Base-by-base conservation (phyloP, 1,140 invertebrate species). In the Tachypleus tridentatus region DNA sequence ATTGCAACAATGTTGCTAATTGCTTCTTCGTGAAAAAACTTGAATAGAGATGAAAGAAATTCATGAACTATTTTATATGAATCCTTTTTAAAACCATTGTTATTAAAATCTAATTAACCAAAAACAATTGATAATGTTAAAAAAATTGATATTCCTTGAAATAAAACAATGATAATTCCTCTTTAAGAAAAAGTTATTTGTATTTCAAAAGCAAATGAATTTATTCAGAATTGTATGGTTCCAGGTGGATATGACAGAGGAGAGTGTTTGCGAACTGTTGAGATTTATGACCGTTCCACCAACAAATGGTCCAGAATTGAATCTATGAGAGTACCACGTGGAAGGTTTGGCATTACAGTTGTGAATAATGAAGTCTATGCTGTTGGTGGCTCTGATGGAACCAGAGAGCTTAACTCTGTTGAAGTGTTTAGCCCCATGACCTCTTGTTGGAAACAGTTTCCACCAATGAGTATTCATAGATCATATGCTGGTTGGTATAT, bases 161-260 rank as follows among this genome's bases (percentile, higher is more conserved):
- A 29, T 29, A 29, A 29, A 29, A 29, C 29, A 29, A 29, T 29
- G 29, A 29, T 29, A 29, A 29, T 29, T 29, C 29, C 29, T 29
- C 29, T 29, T 29, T 29, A 29, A 29, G 29, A 29, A 29, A 29
- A 29, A 29, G 29, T 29, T 29, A 29, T 29, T 0, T 29, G 29
- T 29, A 29, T 29, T 29, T 29, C 29, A 29, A 29, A 29, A 29
- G 29, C 29, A 29, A 29, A 29, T 29, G 29, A 29, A 29, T 29
- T 29, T 29, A 29, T 29, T 29, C 29, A 29, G 29, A 29, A 29
- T 29, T 29, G 29, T 29, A 29, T 29, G 29, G 29, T 29, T 29
- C 29, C 74, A 85, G 87, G 88, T 75, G 90, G 91, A 6, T 93
- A 93, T 76, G 88, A 93, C 75, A 80, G 90, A 57, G 87, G 85